These are phyloP conservation scores for Notarius lentiginosus DNA, from an alignment of 2,113 vertebrate species.

Conservation along the genomic window DNA sequence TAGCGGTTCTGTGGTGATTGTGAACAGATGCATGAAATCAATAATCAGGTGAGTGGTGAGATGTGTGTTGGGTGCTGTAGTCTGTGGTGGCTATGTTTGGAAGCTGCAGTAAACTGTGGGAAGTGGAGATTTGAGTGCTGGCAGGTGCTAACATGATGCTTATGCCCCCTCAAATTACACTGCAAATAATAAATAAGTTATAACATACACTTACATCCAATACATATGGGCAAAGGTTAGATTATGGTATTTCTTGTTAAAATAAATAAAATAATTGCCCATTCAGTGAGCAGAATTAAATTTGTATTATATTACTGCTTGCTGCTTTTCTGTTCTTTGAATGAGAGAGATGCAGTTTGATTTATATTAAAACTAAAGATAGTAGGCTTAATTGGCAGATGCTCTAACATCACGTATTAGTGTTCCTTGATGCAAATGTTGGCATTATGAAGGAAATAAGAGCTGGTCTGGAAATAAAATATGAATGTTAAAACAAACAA, in stretches of 20 bases:
- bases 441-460: background rate
- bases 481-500: background rate
- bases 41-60: no score
- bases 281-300: background rate
- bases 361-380: background rate
- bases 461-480: background rate
- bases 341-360: background rate
- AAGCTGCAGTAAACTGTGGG: no score
- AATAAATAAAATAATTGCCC: background rate
- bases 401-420: background rate
- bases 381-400: background rate
- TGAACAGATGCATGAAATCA: no score
- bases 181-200: background rate
- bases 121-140: no score
- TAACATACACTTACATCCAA: background rate
- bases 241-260: background rate
- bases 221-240: background rate
- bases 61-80: no score
- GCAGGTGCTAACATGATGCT: no score
- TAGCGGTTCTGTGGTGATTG: no score
- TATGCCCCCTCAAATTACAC: background rate
- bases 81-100: no score
- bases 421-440: background rate
- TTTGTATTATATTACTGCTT: background rate
- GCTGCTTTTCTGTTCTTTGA: background rate